A percentile compares a stretch with the other conserved stretches of the same genome.
Evolutionary conservation across 1,140 invertebrate species (phyloP).

Genomic region (Brachionus plicatilis): DNA sequence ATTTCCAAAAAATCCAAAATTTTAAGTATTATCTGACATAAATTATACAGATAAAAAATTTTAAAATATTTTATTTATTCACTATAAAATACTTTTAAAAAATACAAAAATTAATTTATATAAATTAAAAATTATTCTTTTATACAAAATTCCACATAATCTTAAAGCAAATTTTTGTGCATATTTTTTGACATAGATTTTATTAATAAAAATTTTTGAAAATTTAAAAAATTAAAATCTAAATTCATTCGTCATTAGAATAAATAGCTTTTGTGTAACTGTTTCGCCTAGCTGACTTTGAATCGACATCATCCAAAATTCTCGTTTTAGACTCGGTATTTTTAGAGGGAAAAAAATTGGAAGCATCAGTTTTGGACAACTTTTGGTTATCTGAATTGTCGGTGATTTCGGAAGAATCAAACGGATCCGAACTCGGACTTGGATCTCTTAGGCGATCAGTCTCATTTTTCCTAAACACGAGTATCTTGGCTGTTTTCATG

Average conservation of each 20-base stretch:
- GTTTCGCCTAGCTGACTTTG: not conserved
- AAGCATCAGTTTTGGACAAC: not conserved
- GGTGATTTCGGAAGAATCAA: not conserved
- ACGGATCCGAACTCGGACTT: not conserved
- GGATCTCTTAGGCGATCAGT: not conserved
- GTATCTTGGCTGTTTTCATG: not conserved
- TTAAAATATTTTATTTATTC: too few species aligned
- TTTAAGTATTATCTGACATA: too few species aligned
- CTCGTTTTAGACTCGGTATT: not conserved
- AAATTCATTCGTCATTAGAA: not conserved
- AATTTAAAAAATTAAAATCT: not conserved
- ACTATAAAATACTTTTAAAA: too few species aligned
- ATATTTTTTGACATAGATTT: too few species aligned
- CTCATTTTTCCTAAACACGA: not conserved
- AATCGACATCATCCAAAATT: not conserved
- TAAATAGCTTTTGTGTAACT: constrained; percentile 13
- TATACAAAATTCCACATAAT: too few species aligned
- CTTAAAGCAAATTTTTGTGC: too few species aligned
- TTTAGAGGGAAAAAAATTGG: not conserved
- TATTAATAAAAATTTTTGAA: too few species aligned
- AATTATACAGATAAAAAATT: too few species aligned
- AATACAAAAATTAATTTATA: too few species aligned
- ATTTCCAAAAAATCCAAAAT: too few species aligned
- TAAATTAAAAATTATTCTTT: too few species aligned
- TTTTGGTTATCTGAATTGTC: not conserved